Conservation (phyloP, 2,888 invertebrate genomes). For the Dusona sp. region DNA sequence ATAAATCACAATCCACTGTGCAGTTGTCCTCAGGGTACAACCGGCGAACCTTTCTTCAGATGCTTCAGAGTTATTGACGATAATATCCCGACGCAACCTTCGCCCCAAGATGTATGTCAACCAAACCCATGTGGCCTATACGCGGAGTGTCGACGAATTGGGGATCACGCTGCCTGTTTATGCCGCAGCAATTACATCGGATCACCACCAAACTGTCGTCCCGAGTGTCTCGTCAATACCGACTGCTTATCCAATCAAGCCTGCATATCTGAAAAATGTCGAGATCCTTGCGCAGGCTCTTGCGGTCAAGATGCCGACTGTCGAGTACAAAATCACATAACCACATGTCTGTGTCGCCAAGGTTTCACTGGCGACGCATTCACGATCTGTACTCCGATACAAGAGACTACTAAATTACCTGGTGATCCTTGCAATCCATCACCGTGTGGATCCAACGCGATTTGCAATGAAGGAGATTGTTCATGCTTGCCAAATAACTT, state of each 20-base stretch:
- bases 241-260: conserved; percentile 89
- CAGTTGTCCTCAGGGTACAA: conserved; percentile 90
- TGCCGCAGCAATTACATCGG: conserved; percentile 89
- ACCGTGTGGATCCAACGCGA: conserved; percentile 89
- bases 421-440: conserved; percentile 89
- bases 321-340: conserved; percentile 89
- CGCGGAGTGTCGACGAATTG: conserved; percentile 88
- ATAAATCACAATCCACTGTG: conserved; percentile 94
- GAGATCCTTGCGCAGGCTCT: conserved; percentile 90
- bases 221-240: conserved; percentile 88
- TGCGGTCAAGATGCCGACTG: conserved; percentile 91
- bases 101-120: conserved; percentile 88
- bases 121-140: conserved; percentile 91
- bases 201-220: conserved; percentile 89
- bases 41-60: conserved; percentile 93
- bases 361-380: conserved; percentile 90
- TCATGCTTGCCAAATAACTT: conserved; percentile 90
- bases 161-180: conserved; percentile 88
- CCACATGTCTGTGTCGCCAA: conserved; percentile 88
- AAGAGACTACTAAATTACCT: conserved; percentile 81
- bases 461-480: conserved; percentile 86
- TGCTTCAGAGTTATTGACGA: conserved; percentile 85
- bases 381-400: conserved; percentile 86
- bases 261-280: conserved; percentile 90
- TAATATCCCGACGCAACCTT: conserved; percentile 72